Conservation (phyloP, 2,888 invertebrate species). For the Noctua janthina region DNA sequence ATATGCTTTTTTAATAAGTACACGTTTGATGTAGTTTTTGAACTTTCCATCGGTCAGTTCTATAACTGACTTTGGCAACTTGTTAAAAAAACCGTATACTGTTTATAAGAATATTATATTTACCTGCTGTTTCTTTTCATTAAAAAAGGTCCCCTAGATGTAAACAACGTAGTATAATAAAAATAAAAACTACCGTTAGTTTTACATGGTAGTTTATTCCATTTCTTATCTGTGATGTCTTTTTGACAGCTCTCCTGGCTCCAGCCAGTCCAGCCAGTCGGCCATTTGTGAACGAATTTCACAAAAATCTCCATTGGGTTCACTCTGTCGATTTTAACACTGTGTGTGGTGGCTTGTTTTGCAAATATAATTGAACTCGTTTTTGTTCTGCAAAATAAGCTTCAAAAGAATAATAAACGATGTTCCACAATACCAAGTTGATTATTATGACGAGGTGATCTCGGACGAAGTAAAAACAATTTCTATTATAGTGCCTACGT, state of each 20-base stretch:
- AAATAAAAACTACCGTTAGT: not conserved
- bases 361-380: conserved; percentile 64
- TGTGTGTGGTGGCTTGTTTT: conserved; percentile 61
- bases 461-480: conserved; percentile 80
- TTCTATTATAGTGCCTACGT: conserved; percentile 83
- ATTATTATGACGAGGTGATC: conserved; percentile 75
- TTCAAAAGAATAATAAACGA: conserved; percentile 63
- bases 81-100: too few species aligned
- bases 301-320: conserved; percentile 43
- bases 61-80: too few species aligned
- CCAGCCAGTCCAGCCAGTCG: conserved; percentile 57
- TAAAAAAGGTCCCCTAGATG: not conserved
- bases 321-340: conserved; percentile 61
- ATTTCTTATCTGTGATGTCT: conserved; percentile 46
- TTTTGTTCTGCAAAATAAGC: conserved; percentile 58
- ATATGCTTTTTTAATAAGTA: too few species aligned
- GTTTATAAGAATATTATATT: too few species aligned
- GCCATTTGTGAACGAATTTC: conserved; percentile 80
- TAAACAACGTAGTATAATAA: not conserved
- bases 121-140: not conserved
- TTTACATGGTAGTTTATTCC: conserved; percentile 27
- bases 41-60: too few species aligned
- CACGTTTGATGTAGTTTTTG: too few species aligned
- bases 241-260: conserved; percentile 73
- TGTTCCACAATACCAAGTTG: conserved; percentile 54